Conservation (phyloP, 2,797 vertebrate species). For the Sebastes steindachneri region DNA sequence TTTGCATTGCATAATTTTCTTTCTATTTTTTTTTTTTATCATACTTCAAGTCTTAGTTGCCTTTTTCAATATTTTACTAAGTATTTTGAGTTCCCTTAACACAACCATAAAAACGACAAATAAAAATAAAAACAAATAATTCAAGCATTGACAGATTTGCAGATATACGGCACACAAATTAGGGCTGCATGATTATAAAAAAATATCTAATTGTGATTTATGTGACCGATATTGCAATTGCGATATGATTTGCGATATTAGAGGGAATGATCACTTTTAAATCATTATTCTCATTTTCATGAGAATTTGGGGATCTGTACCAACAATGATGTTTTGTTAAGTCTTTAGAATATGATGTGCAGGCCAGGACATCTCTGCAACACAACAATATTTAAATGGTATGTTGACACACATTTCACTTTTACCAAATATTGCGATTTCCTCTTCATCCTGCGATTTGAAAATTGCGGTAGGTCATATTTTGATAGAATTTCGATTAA, state of each 20-base stretch:
- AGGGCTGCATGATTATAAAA: not conserved
- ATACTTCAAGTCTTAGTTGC: not conserved
- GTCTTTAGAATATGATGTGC: no score
- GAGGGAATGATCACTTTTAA: not conserved
- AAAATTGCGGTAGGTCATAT: not conserved
- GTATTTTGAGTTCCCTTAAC: not conserved
- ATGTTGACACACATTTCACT: no score
- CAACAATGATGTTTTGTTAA: not conserved
- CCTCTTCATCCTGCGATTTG: no score
- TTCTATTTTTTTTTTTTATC: not conserved
- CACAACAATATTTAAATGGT: no score
- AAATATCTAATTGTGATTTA: no score
- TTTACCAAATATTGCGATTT: no score
- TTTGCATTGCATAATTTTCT: not conserved
- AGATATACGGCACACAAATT: not conserved
- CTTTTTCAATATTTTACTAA: not conserved
- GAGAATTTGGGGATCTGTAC: not conserved
- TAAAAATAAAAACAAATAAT: not conserved
- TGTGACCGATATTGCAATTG: not conserved
- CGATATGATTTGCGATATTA: not conserved
- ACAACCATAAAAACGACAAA: no score
- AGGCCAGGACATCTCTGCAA: no score
- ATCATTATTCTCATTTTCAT: not conserved
- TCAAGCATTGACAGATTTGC: not conserved
- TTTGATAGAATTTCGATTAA: not conserved